Base-by-base conservation (phyloP, 2,113 vertebrate genomes). In the Vulpes ferrilata region DNA sequence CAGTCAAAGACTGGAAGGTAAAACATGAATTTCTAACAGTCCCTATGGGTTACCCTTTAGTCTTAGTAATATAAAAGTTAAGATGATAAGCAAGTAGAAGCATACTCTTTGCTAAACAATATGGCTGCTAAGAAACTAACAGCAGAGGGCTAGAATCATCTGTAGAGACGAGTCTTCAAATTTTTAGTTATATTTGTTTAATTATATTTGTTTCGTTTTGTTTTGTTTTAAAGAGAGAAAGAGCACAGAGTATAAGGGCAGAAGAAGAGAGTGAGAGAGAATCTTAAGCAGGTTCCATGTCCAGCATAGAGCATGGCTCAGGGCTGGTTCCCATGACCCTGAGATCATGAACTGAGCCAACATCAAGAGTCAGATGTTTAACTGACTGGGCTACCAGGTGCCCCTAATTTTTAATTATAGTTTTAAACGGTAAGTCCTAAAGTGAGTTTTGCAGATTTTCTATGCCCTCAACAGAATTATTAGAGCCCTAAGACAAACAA, bases 381-480 rank as follows among this genome's bases (percentile, higher is more conserved):
- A 69, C 67, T n/a, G 65, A 69, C 65, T 32, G 30, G n/a, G 65
- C 65, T 16, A 69, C 67, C 67, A n/a, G 67, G 67, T 69, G 32
- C 7, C 67, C 32, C 67, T n/a, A 59, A 30, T 51, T 80, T 88
- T 74, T 53, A 85, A 82, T 85, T 87, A 57, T 74, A 90, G 83
- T 78, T 89, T 88, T 84, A 88, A 85, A 60, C 32, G 20, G 30
- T 76, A 85, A 62, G 5, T 80, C 73, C 51, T 90, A 85, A 90
- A 88, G 32, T 71, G 51, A 93, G 2, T 11, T 78, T 92, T 95
- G 92, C 35, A 83, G 22, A 80, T 91, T 82, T 95, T 91, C 73
- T 82, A 51, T 78, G 15, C 15, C 32, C 5, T 74, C 3, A 94
- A 32, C 80, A 79, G 93, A 97, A 78, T 22, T 19, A 84, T 53